Conservation (phyloP, 2,113 vertebrate species). For the Pomatostomus ruficeps region DNA sequence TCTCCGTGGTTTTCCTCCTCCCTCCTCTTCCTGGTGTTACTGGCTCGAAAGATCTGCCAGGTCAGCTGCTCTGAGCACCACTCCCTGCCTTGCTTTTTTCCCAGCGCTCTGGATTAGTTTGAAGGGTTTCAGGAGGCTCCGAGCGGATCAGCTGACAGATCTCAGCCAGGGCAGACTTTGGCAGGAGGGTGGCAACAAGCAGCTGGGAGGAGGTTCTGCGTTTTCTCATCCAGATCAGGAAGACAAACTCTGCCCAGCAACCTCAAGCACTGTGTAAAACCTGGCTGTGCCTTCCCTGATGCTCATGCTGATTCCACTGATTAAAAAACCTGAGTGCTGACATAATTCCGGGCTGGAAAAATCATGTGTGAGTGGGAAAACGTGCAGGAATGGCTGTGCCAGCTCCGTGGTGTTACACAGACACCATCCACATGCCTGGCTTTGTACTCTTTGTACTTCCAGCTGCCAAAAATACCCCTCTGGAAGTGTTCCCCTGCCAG, state of each 20-base stretch:
- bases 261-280: neutral
- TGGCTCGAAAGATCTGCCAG: neutral
- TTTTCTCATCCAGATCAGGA: neutral
- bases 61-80: neutral
- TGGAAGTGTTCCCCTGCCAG: neutral
- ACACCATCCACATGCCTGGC: neutral
- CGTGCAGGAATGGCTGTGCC: neutral
- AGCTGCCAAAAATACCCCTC: neutral
- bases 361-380: rapidly evolving
- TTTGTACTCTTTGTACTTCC: neutral
- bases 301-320: neutral
- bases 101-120: neutral
- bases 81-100: neutral
- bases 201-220: neutral
- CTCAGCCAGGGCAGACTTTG: neutral
- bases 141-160: neutral
- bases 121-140: neutral
- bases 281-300: neutral
- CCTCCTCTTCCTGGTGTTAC: neutral
- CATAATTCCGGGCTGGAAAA: neutral
- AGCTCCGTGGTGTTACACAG: neutral
- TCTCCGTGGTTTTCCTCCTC: neutral
- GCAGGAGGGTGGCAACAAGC: constrained; percentile 7
- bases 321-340: neutral
- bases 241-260: neutral